phyloP scores from a whole-genome alignment of 2,797 vertebrate species.

The Ispidina lecontei region DNA sequence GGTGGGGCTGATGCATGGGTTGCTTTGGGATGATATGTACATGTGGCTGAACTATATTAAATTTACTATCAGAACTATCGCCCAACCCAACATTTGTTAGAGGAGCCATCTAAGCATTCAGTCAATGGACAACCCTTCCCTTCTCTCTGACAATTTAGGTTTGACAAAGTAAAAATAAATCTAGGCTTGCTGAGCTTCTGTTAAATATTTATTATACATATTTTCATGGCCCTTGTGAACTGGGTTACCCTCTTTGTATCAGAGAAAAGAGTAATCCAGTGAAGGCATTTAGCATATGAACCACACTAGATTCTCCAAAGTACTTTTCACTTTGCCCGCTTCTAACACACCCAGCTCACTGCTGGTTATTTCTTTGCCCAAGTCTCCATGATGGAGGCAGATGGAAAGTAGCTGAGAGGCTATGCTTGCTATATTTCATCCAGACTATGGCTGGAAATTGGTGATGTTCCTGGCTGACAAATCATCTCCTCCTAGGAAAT shows the following conservation, averaged over 20 bases:
- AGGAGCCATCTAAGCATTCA: neutral
- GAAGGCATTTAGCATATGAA: neutral
- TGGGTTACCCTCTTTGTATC: neutral
- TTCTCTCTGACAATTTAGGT: neutral
- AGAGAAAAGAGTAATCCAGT: neutral
- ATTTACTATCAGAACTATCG: neutral
- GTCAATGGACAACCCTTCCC: neutral
- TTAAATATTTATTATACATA: neutral
- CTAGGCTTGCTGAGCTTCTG: neutral
- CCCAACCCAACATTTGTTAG: neutral
- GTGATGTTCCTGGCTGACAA: neutral
- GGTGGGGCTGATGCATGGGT: too few species aligned
- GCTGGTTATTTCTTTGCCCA: neutral
- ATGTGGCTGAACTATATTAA: neutral
- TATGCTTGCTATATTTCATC: neutral
- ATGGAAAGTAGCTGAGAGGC: neutral
- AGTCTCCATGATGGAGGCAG: neutral
- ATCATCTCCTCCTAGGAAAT: slow-evolving; percentile 2
- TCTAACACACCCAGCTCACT: neutral
- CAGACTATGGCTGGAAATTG: neutral
- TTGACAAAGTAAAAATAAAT: neutral
- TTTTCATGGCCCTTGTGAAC: neutral
- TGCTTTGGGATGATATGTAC: neutral
- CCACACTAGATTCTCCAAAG: neutral
- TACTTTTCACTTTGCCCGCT: neutral